Conservation (phyloP, 2,113 vertebrate species). For the Amazona vittata region DNA sequence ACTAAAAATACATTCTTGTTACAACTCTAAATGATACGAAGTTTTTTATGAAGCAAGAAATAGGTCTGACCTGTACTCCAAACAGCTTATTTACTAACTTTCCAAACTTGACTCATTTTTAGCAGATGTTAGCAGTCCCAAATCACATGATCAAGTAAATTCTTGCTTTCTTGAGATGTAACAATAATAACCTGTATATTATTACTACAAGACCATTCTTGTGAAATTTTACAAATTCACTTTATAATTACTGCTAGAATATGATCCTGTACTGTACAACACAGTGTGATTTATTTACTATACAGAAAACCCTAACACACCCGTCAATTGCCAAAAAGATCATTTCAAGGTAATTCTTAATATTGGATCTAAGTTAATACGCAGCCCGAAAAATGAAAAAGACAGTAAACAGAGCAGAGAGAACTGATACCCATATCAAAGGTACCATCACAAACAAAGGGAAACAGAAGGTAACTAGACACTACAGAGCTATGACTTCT, state of each 20-base stretch:
- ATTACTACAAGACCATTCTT: neutral
- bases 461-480: neutral
- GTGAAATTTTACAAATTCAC: neutral
- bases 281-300: neutral
- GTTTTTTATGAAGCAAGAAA: neutral
- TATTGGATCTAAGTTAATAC: neutral
- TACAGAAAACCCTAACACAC: neutral
- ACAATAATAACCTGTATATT: neutral
- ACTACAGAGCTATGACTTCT: neutral
- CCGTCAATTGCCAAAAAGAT: neutral
- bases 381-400: neutral
- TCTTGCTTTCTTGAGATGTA: neutral
- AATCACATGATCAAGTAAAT: neutral
- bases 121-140: neutral
- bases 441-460: neutral
- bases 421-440: neutral
- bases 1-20: neutral
- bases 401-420: neutral
- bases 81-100: neutral
- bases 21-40: rapidly evolving
- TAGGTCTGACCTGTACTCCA: neutral
- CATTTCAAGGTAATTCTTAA: neutral
- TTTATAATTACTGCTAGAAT: neutral
- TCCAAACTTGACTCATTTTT: neutral
- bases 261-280: rapidly evolving